Evolutionary conservation across 2,888 invertebrate genomes (phyloP).

Genomic region (Pterostichus niger): DNA sequence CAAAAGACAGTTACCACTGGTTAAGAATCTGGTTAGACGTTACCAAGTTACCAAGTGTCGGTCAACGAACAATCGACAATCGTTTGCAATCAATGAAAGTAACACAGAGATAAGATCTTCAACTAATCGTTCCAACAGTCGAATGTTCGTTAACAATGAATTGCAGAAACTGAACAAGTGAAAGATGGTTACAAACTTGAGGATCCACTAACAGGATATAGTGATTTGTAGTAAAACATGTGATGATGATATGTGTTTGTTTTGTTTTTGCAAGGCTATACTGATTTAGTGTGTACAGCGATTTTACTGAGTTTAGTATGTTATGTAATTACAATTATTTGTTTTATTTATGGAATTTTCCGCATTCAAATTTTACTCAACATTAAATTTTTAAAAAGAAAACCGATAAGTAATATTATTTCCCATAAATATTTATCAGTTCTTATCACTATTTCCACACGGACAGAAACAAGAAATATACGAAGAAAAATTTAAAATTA

Average conservation of each 20-base stretch:
- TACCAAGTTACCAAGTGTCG: conserved; percentile 17
- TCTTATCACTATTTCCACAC: too few relatives aligned
- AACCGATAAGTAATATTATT: too few relatives aligned
- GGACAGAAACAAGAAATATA: too few relatives aligned
- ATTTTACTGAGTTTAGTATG: conserved; percentile 37
- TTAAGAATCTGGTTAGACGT: conserved; percentile 13
- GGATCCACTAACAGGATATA: conserved; percentile 32
- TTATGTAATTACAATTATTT: conserved; percentile 19
- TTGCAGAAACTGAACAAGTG: conserved; percentile 25
- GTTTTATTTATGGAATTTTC: conserved; percentile 24
- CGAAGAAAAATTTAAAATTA: too few relatives aligned
- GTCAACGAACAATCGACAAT: conserved; percentile 33
- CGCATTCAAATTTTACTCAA: not conserved
- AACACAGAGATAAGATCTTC: conserved; percentile 39
- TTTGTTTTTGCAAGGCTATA: conserved; percentile 45
- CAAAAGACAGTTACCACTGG: not conserved
- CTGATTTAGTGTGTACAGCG: not conserved
- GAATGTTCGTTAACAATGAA: conserved; percentile 39
- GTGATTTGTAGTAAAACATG: conserved; percentile 11
- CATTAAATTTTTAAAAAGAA: too few relatives aligned
- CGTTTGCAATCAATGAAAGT: conserved; percentile 35
- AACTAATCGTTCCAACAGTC: not conserved
- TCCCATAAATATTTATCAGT: too few relatives aligned
- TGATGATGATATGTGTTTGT: conserved; percentile 11
- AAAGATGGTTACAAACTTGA: not conserved